Evolutionary conservation across 2,888 invertebrate genomes (phyloP).

Genomic region (Drosophila demipolita): DNA sequence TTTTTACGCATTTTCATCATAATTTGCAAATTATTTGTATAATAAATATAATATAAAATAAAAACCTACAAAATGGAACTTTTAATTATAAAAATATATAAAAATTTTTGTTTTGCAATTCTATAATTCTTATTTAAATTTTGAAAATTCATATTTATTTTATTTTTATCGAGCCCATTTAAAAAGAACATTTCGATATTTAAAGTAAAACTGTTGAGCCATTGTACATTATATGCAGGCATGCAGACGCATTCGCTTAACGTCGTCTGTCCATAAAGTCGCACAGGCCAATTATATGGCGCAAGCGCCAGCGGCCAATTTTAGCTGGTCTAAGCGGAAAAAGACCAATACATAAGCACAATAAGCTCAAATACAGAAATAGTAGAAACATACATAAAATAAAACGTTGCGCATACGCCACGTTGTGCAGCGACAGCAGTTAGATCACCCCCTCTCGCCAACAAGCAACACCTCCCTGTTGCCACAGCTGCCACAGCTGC

Average conservation of each 20-base stretch:
- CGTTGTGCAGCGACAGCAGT: conserved; percentile 68
- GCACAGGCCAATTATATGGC: conserved; percentile 65
- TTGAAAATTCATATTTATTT: not conserved
- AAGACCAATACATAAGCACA: not conserved
- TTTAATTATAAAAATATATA: no score
- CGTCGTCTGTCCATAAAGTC: conserved; percentile 45
- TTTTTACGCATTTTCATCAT: no score
- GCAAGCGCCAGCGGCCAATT: conserved; percentile 65
- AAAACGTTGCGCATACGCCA: conserved; percentile 76
- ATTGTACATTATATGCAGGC: conserved; percentile 12
- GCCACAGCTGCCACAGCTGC: conserved; percentile 17
- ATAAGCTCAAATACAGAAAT: conserved; percentile 8
- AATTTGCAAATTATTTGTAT: not conserved
- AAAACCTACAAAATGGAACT: not conserved
- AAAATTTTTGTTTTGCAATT: not conserved
- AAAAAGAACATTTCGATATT: not conserved
- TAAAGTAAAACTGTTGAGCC: not conserved
- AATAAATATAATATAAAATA: not conserved
- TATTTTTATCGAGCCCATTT: not conserved
- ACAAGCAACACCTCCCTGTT: not conserved
- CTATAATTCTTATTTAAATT: not conserved
- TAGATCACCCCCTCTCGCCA: conserved; percentile 2
- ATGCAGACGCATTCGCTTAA: conserved; percentile 32
- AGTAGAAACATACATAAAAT: conserved; percentile 13
- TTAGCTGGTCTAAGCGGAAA: conserved; percentile 50